Evolutionary conservation across 2,797 vertebrate genomes (phyloP), one percentile per base, ranked within the genome.

Genomic region (Megaceryle alcyon): DNA sequence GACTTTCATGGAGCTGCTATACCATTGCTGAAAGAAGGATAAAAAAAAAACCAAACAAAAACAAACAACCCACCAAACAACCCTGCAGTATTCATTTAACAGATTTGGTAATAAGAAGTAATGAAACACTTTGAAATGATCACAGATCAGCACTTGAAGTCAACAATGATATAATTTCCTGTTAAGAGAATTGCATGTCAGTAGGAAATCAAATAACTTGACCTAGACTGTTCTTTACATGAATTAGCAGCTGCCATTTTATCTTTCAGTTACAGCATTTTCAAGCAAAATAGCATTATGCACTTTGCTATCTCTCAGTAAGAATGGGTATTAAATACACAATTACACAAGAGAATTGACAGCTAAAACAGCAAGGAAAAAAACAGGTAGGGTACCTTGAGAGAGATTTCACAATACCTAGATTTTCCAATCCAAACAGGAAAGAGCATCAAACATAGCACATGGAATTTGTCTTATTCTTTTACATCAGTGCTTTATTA

Each of bases 1-100:
- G 33, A 98, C 98, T 98, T 99, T 99, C 98, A 99, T 99, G 97
- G 98, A 99, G 88, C 95, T 98, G 87, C 96, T 98, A 97, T 99
- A 99, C 99, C 99, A 99, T 98, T 99, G 99, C 99, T 99, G 98
- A 89, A 98, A 91, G 94, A 85, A 97, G 83, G 86, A 94, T 54
- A 73, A 96, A 88, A 88, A 94, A 94, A 84, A 85, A 82, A 94
- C 3, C 28, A 92, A 88, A 88, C 94, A 81, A 85, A 82, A 95
- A 19, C 29, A 92, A 41, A 33, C 48, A 57, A 44, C n/a, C n/a
- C 75, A 86, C 48, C 73, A 96, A 96, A 97, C 87, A 95, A 63
- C 79, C 72, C 89, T 97, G 94, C 72, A 97, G 96, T 94, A 97
- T 94, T 97, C 96, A 97, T 98, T 98, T 97, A 98, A 95, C 97